Evolutionary conservation across 2,888 invertebrate genomes (phyloP), one percentile per base, ranked within the genome.

Genomic region (Parnassius orleans): DNA sequence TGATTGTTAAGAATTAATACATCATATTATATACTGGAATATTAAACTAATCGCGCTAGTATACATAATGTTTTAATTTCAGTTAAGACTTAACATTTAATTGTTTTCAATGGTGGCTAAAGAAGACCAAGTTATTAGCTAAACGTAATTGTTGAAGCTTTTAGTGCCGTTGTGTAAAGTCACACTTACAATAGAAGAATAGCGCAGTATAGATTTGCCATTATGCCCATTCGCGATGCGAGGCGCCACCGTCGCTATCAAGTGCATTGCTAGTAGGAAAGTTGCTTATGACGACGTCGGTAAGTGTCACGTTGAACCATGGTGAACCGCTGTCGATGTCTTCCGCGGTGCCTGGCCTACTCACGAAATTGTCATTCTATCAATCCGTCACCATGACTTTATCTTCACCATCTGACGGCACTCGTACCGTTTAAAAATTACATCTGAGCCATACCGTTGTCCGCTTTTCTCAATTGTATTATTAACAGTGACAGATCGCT

Each of bases 251-350:
- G 66, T 70, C 70, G 65, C 57, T 67, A 56, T 72, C 78, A 75
- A 80, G 84, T 86, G 87, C 89, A 91, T 90, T 88, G 87, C 91
- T 88, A 84, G 82, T 89, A 91, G 89, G 91, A 91, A 91, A 91
- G 91, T 91, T 90, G 88, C 86, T 87, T 86, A 86, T 90, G 90
- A 89, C 87, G 90, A 89, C 87, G 88, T 87, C 80, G 81, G 80
- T 85, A 92, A 92, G 92, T 92, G 89, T 92, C 89, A 91, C 92
- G 81, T 86, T 91, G 92, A 92, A 91, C 92, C 83, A 90, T 76
- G 82, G 82, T 92, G 92, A 92, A 91, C 92, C 84, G 82, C 80
- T 80, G 79, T 78, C 83, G 77, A 78, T 81, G 87, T 87, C 87
- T 88, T 87, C 87, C 80, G 83, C 80, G 79, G 81, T 83, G 75